A percentile compares a stretch with the other conserved stretches of the same genome.
Evolutionary conservation across 2,888 invertebrate genomes (phyloP).

Genomic region (Clanis bilineata): DNA sequence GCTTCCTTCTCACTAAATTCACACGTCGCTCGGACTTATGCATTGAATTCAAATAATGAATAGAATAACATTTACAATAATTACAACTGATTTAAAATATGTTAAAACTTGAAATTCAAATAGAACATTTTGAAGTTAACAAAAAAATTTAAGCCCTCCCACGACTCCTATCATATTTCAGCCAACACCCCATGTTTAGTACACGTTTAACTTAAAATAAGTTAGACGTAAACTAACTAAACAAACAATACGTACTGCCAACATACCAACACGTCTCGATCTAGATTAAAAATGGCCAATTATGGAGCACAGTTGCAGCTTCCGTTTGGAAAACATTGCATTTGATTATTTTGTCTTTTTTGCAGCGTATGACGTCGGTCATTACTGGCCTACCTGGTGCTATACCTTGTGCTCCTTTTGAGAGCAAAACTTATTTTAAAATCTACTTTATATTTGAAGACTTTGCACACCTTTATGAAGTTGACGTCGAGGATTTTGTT

Average conservation of each 20-base stretch:
- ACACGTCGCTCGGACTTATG: no score
- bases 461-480: no score
- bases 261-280: background rate
- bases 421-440: no score
- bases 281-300: background rate
- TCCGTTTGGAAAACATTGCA: background rate
- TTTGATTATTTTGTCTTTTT: background rate
- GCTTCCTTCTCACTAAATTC: no score
- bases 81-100: no score
- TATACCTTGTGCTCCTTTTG: no score
- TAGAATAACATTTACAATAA: no score
- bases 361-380: background rate
- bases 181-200: background rate
- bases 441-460: no score
- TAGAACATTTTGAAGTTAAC: background rate
- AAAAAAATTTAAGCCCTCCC: background rate
- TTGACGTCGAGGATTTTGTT: no score
- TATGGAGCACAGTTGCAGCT: background rate
- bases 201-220: background rate
- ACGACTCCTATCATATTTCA: background rate
- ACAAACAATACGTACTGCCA: background rate
- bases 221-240: background rate
- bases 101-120: background rate
- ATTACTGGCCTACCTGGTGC: background rate
- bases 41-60: no score